phyloP scores from a whole-genome alignment of 2,888 invertebrate genomes.

The Drosophila prolongata region DNA sequence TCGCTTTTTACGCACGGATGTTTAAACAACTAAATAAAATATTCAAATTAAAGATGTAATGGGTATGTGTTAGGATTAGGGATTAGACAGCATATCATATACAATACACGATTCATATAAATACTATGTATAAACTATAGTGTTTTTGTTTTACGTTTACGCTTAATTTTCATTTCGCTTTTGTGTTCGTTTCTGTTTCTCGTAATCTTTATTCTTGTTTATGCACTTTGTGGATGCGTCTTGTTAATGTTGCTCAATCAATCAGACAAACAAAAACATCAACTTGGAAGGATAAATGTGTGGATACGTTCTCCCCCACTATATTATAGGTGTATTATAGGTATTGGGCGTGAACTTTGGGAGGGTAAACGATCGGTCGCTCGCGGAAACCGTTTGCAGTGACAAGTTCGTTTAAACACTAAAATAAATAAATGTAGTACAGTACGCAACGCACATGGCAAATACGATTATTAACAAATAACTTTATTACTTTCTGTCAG shows the following conservation, averaged over 20 bases:
- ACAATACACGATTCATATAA: constrained; percentile 68
- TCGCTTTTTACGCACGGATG: constrained; percentile 51
- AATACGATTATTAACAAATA: constrained; percentile 67
- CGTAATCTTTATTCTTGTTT: constrained; percentile 15
- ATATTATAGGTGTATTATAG: constrained; percentile 6
- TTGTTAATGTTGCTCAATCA: constrained; percentile 61
- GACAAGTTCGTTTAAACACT: constrained; percentile 38
- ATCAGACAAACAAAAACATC: constrained; percentile 66
- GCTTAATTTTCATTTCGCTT: constrained; percentile 20
- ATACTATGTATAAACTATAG: constrained; percentile 72
- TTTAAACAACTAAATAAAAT: constrained; percentile 59
- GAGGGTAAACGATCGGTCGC: constrained; percentile 12
- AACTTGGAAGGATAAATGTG: constrained; percentile 69
- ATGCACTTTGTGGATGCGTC: constrained; percentile 42
- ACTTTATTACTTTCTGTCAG: constrained; percentile 56
- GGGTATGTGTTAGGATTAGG: constrained; percentile 63
- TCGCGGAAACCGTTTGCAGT: constrained; percentile 58
- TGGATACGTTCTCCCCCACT: constrained; percentile 11
- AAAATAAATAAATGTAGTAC: constrained; percentile 52
- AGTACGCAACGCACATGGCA: constrained; percentile 52
- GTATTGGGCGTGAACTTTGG: constrained; percentile 5
- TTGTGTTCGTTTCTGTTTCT: constrained; percentile 18
- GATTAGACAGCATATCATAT: constrained; percentile 78
- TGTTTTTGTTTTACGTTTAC: constrained; percentile 23
- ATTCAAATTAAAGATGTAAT: constrained; percentile 67